A percentile compares a stretch with the other conserved stretches of the same genome.
These are phyloP conservation scores for Otus scops DNA, from an alignment of 2,797 vertebrate genomes.

Conservation along the genomic window DNA sequence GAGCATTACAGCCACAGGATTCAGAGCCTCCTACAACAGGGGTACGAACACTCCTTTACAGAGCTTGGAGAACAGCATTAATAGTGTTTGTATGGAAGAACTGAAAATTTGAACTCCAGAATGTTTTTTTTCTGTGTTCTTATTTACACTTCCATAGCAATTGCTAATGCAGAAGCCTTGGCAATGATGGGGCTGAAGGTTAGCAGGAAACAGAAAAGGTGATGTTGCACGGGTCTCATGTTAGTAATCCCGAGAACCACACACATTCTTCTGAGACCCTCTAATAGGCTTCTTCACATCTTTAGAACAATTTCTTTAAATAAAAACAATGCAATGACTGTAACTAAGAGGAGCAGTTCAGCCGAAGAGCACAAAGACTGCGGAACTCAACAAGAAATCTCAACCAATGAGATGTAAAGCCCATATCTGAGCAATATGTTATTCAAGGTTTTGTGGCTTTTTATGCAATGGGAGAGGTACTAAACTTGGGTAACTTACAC, in stretches of 20 bases:
- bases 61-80: background rate
- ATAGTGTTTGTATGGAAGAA: background rate
- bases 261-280: background rate
- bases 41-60: slow-evolving; percentile 31
- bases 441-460: background rate
- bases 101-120: background rate
- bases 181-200: background rate
- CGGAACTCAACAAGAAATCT: background rate
- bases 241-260: background rate
- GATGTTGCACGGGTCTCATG: background rate
- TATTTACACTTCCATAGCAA: background rate
- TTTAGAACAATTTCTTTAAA: background rate
- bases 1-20: slow-evolving; percentile 38
- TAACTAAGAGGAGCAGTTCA: background rate
- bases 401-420: background rate
- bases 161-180: background rate
- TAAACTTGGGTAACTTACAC: background rate
- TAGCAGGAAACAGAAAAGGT: background rate
- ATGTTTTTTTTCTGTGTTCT: background rate
- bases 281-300: background rate
- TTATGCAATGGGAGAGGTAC: background rate
- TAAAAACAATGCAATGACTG: background rate
- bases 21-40: slow-evolving; percentile 60
- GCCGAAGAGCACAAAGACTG: background rate
- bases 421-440: background rate